These are phyloP conservation scores for Spodoptera litura DNA, from an alignment of 1,140 invertebrate species.

Conservation along the genomic window DNA sequence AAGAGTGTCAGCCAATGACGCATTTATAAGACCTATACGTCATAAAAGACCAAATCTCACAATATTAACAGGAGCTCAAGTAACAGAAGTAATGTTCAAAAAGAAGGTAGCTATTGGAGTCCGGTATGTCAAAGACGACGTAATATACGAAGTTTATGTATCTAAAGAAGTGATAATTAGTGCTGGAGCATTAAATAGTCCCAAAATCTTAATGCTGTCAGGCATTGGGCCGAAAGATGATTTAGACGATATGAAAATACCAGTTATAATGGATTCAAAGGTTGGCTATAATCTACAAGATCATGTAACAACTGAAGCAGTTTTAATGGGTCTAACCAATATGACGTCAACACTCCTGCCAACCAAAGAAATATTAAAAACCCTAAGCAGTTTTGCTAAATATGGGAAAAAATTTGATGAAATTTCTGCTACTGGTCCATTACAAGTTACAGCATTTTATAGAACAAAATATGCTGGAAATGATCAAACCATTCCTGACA, in stretches of 20 bases:
- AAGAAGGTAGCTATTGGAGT: slow-evolving; percentile 89
- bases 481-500: slow-evolving; percentile 86
- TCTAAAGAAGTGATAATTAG: slow-evolving; percentile 91
- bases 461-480: slow-evolving; percentile 81
- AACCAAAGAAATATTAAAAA: slow-evolving; percentile 74
- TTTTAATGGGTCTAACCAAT: slow-evolving; percentile 85
- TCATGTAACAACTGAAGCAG: slow-evolving; percentile 87
- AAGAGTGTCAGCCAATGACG: slow-evolving; percentile 90
- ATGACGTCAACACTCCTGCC: slow-evolving; percentile 72
- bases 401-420: slow-evolving; percentile 70
- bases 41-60: slow-evolving; percentile 89
- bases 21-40: slow-evolving; percentile 90
- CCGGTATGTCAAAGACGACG: slow-evolving; percentile 87
- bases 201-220: slow-evolving; percentile 91
- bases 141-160: slow-evolving; percentile 79
- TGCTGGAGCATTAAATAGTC: slow-evolving; percentile 90
- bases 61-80: slow-evolving; percentile 89
- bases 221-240: slow-evolving; percentile 90
- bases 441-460: slow-evolving; percentile 84
- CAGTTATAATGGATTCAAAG: slow-evolving; percentile 87
- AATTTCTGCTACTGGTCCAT: slow-evolving; percentile 80
- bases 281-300: slow-evolving; percentile 93
- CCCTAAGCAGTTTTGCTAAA: slow-evolving; percentile 80
- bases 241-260: slow-evolving; percentile 84
- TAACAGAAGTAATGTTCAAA: slow-evolving; percentile 90